Percentiles rank a stretch among this genome's conserved stretches.
These are phyloP conservation scores for Peromyscus aztecus DNA, from an alignment of 2,797 vertebrate species.

Conservation along the genomic window DNA sequence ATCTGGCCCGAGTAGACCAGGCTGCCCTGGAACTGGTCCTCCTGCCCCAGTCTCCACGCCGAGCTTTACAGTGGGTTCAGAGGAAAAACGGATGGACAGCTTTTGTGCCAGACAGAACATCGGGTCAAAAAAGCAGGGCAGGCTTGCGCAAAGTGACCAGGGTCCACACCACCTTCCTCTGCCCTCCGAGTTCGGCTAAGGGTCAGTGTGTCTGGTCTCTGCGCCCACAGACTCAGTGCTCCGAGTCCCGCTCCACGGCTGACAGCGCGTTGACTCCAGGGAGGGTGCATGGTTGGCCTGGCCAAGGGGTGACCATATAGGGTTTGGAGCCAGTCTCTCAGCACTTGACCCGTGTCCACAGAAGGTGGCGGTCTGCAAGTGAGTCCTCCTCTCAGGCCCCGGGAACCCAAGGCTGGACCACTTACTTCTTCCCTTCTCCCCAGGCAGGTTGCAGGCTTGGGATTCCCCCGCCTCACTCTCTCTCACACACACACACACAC, in stretches of 20 bases:
- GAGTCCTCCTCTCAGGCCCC: fast-evolving
- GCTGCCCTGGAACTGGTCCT: neutral
- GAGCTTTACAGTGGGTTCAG: neutral
- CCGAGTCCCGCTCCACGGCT: neutral
- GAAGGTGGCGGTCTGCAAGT: too few species aligned
- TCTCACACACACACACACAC: too few species aligned
- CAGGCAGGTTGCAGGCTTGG: neutral
- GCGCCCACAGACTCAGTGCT: neutral
- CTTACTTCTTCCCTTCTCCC: neutral
- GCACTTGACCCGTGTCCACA: neutral
- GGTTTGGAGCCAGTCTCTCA: neutral
- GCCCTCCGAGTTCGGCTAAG: neutral
- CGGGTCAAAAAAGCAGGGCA: neutral
- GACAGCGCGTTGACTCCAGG: neutral
- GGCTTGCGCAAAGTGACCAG: neutral
- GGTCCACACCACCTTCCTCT: neutral
- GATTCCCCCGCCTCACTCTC: too few species aligned
- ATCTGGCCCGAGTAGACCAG: neutral
- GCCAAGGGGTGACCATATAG: too few species aligned
- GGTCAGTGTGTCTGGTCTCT: neutral
- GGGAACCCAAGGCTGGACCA: fast-evolving
- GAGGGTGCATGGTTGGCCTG: neutral
- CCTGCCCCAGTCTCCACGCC: neutral
- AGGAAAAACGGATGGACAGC: neutral
- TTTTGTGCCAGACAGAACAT: neutral